phyloP scores from a whole-genome alignment of 2,113 vertebrate genomes.

The Turnix velox region DNA sequence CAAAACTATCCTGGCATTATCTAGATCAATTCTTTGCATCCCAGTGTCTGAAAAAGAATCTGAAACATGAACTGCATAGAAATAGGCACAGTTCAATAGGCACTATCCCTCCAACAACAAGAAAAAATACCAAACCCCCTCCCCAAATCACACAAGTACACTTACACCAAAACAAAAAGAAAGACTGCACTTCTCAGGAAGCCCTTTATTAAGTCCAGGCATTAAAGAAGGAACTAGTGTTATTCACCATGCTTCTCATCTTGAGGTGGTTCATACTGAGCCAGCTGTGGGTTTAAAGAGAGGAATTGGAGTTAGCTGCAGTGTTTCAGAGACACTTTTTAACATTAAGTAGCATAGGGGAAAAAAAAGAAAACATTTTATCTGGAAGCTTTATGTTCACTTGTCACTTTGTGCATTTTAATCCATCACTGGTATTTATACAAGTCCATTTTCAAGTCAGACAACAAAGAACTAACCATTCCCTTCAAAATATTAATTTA shows the following conservation, averaged over 20 bases:
- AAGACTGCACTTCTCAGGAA: slow-evolving; percentile 70
- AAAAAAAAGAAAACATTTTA: background rate
- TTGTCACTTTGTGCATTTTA: background rate
- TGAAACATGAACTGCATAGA: background rate
- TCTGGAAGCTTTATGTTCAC: background rate
- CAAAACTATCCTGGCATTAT: background rate
- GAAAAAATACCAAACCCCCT: background rate
- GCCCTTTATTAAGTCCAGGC: slow-evolving; percentile 75
- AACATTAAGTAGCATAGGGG: background rate
- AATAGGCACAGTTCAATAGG: background rate
- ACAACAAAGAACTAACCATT: background rate
- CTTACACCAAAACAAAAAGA: background rate
- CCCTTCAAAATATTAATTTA: background rate
- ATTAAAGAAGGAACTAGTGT: slow-evolving; percentile 38
- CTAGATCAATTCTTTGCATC: background rate
- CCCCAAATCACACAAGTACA: background rate
- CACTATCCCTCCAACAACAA: background rate
- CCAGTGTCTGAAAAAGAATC: background rate
- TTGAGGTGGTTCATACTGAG: slow-evolving; percentile 83
- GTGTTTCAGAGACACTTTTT: background rate
- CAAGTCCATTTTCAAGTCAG: background rate
- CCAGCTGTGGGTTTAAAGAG: slow-evolving; percentile 79
- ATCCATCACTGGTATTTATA: background rate
- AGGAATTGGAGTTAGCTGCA: slow-evolving; percentile 58
- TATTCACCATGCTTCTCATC: slow-evolving; percentile 80